Conservation (phyloP, 2,113 vertebrate genomes). For the Nematolebias whitei region DNA sequence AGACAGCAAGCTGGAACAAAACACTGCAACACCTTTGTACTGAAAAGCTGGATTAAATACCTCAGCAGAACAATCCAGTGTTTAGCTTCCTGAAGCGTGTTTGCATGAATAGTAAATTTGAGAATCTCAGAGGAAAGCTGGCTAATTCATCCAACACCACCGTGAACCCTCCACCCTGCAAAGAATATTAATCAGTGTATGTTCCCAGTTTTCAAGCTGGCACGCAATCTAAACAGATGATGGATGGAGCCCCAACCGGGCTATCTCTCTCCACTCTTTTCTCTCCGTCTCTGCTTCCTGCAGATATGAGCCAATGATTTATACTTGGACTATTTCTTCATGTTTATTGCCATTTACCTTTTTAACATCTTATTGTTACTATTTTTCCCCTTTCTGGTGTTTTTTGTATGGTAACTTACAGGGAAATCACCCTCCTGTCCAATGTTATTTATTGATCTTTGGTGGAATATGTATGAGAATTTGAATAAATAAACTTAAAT, state of each 20-base stretch:
- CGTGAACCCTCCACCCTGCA: constrained; percentile 48
- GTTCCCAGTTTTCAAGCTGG: constrained; percentile 73
- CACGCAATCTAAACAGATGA: constrained; percentile 71
- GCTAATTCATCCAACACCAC: constrained; percentile 66
- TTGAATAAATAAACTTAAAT: background rate
- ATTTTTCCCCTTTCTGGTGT: constrained; percentile 6
- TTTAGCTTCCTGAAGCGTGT: constrained; percentile 18
- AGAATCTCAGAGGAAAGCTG: constrained; percentile 53
- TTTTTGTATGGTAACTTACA: background rate
- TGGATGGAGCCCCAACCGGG: constrained; percentile 69
- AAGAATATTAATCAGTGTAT: constrained; percentile 76
- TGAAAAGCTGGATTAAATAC: constrained; percentile 4
- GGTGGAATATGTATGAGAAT: too few relatives aligned
- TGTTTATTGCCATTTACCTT: constrained; percentile 52
- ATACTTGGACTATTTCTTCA: constrained; percentile 57
- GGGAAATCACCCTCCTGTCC: too few relatives aligned
- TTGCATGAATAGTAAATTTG: constrained; percentile 39
- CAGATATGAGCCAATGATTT: constrained; percentile 63
- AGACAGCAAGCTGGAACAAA: constrained; percentile 24
- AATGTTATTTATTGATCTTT: too few relatives aligned
- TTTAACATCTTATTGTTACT: constrained; percentile 3
- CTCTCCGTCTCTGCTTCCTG: constrained; percentile 31
- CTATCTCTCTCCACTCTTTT: constrained; percentile 44
- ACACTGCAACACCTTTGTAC: constrained; percentile 2
- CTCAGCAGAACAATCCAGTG: constrained; percentile 24